phyloP scores from a whole-genome alignment of 2,797 vertebrate genomes.

The Spatula clypeata region DNA sequence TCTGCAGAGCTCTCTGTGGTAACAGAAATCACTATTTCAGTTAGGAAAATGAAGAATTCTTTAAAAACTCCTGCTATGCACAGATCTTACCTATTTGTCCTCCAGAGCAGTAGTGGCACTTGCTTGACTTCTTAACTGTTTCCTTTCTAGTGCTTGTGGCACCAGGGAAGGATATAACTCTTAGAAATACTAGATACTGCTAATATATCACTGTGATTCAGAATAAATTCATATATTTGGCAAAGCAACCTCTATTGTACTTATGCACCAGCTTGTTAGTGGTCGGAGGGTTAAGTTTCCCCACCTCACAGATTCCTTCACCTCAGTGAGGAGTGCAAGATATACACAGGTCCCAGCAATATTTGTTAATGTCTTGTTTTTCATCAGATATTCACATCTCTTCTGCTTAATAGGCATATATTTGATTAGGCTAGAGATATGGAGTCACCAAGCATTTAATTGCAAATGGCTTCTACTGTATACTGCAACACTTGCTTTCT shows the following conservation, averaged over 20 bases:
- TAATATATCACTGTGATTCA: neutral
- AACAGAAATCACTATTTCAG: neutral
- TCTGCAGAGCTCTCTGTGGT: neutral
- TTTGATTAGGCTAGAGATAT: neutral
- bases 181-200: neutral
- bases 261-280: neutral
- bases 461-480: neutral
- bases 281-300: neutral
- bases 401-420: neutral
- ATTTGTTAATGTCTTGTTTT: neutral
- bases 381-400: neutral
- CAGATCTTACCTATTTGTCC: neutral
- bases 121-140: neutral
- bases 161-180: neutral
- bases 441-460: neutral
- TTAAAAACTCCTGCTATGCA: neutral
- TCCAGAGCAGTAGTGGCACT: neutral
- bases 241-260: neutral
- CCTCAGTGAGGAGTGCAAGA: neutral
- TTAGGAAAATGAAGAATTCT: neutral
- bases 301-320: neutral
- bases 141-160: neutral
- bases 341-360: neutral
- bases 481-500: neutral
- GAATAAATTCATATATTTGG: neutral